Percentiles rank a stretch among this genome's conserved stretches.
Evolutionary conservation across 2,797 vertebrate genomes (phyloP).

Genomic region (Morelia viridis): DNA sequence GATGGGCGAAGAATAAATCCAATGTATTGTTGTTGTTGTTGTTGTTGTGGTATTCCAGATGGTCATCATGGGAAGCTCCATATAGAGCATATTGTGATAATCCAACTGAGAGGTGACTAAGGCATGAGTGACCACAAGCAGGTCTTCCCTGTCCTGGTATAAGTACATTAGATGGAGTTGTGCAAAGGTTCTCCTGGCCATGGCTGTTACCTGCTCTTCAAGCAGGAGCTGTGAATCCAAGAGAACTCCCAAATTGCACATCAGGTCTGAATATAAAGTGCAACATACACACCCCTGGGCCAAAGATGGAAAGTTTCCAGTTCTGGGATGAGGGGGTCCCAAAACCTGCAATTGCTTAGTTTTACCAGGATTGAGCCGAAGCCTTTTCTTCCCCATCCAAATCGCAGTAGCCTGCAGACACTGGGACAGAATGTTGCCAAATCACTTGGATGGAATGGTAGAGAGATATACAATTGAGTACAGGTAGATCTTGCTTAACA

Average conservation of each 20-base stretch:
- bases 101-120: background rate
- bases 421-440: background rate
- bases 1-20: too few species aligned
- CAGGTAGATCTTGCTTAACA: too few species aligned
- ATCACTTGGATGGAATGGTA: background rate
- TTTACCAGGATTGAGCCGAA: background rate
- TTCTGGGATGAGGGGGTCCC: background rate
- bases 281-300: background rate
- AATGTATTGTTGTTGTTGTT: too few species aligned
- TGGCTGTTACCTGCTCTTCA: background rate
- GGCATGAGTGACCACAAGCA: background rate
- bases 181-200: background rate
- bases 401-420: background rate
- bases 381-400: background rate
- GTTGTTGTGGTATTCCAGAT: background rate
- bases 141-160: background rate
- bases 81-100: background rate
- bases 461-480: background rate
- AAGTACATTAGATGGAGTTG: background rate
- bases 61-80: background rate
- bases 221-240: background rate
- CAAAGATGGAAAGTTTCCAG: background rate
- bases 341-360: background rate
- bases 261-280: background rate
- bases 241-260: background rate